These are phyloP conservation scores for Apostichopus leukothele DNA, from an alignment of 53 echinoderm and acorn worm genomes.

Conservation along the genomic window DNA sequence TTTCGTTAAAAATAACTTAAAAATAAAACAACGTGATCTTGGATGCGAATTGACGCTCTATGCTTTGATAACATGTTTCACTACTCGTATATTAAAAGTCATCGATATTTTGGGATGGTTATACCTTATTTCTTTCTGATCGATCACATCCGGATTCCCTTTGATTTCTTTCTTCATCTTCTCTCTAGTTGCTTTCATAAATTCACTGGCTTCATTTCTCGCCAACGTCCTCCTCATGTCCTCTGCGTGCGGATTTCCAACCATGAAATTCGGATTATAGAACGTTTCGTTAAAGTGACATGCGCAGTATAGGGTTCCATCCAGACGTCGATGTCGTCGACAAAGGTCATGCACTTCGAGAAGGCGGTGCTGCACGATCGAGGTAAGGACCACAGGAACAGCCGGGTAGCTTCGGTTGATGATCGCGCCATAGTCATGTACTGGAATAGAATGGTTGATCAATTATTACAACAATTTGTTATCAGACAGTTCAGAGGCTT, in stretches of 20 bases:
- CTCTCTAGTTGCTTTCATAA: not conserved
- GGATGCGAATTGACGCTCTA: too few species aligned
- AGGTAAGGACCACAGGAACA: conserved; percentile 13
- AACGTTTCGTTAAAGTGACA: conserved; percentile 8
- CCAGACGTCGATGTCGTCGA: conserved; percentile 10
- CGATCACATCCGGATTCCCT: not conserved
- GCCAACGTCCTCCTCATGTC: not conserved
- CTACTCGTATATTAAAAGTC: not conserved
- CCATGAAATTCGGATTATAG: conserved; percentile 12
- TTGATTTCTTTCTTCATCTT: not conserved
- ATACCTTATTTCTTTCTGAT: conserved; percentile 25
- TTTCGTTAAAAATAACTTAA: too few species aligned
- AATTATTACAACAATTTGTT: too few species aligned
- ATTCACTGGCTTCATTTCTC: conserved; percentile 19
- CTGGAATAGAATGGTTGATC: not conserved
- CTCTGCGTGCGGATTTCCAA: not conserved
- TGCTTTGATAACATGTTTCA: not conserved
- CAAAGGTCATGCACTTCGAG: conserved; percentile 26
- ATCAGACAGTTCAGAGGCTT: too few species aligned
- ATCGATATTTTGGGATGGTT: not conserved
- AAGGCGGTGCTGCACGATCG: conserved; percentile 21
- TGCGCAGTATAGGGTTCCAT: conserved; percentile 4
- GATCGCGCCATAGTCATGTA: not conserved
- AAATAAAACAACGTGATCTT: too few species aligned
- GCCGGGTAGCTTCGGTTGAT: not conserved